Evolutionary conservation across 2,888 invertebrate genomes (phyloP).

Genomic region (Cyrtodaria siliqua): DNA sequence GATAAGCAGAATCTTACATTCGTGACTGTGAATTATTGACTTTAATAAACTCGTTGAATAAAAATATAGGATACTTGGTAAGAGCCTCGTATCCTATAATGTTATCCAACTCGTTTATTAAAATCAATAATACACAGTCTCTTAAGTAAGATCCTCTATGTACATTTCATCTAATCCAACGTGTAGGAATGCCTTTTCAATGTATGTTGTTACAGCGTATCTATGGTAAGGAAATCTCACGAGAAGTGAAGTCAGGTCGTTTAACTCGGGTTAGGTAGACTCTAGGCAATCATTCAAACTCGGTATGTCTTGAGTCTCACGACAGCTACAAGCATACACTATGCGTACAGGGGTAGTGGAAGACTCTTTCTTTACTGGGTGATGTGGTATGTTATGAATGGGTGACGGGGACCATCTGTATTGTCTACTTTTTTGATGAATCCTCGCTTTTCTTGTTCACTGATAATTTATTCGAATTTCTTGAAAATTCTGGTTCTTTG

Average conservation of each 20-base stretch:
- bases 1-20: too few species aligned
- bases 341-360: conserved; percentile 5
- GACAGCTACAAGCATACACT: conserved; percentile 8
- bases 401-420: neutral
- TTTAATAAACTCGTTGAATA: too few species aligned
- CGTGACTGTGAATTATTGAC: too few species aligned
- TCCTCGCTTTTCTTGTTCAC: conserved; percentile 13
- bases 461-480: conserved; percentile 25
- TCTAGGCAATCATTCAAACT: conserved; percentile 19
- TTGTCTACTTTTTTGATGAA: conserved; percentile 16
- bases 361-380: conserved; percentile 16
- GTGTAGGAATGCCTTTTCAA: conserved; percentile 38
- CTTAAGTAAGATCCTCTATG: too few species aligned
- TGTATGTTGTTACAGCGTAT: conserved; percentile 30
- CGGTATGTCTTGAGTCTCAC: neutral
- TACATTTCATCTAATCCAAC: conserved; percentile 28
- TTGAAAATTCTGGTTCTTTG: conserved; percentile 15
- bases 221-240: conserved; percentile 29
- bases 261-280: conserved; percentile 15
- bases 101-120: too few species aligned
- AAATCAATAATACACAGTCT: too few species aligned
- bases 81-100: too few species aligned
- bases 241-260: conserved; percentile 22
- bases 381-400: conserved; percentile 17
- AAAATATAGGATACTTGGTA: too few species aligned